phyloP scores from a whole-genome alignment of 2,888 invertebrate species.

The Caenorhabditis sp. region DNA sequence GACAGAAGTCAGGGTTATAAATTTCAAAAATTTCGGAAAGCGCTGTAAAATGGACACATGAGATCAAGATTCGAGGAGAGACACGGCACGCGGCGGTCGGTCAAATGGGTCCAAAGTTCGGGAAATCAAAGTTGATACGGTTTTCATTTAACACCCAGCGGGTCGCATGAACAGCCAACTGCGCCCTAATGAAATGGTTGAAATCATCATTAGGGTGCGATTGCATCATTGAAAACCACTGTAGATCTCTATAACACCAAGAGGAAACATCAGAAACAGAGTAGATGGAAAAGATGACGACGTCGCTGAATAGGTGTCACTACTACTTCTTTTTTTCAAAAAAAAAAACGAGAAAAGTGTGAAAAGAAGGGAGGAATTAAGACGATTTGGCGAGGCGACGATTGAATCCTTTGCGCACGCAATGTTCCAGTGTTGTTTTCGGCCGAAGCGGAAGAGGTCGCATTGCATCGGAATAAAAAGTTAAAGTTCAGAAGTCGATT shows the following conservation, averaged over 20 bases:
- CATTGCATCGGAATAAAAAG: not conserved
- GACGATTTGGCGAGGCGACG: constrained; percentile 38
- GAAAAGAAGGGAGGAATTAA: constrained; percentile 42
- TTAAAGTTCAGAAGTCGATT: constrained; percentile 23
- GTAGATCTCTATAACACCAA: no score
- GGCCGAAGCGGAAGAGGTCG: constrained; percentile 5
- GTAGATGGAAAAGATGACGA: constrained; percentile 9
- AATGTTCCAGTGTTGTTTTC: constrained; percentile 16
- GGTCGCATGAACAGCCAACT: no score
- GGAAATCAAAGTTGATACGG: not conserved
- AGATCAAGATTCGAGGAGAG: constrained; percentile 4
- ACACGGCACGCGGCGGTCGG: not conserved
- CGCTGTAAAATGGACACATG: not conserved
- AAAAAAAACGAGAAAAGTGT: constrained; percentile 11
- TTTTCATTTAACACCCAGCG: no score
- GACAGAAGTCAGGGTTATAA: not conserved
- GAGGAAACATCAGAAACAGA: no score
- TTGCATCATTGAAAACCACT: no score
- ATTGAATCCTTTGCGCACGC: not conserved
- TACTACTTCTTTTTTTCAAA: not conserved
- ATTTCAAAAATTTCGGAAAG: constrained; percentile 21
- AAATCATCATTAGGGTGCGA: no score
- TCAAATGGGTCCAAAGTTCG: constrained; percentile 2
- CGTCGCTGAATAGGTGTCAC: not conserved
- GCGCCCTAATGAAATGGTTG: not conserved